Evolutionary conservation across 2,797 vertebrate genomes (phyloP), one percentile per base, ranked within the genome.

Genomic region (Molossus molossus): DNA sequence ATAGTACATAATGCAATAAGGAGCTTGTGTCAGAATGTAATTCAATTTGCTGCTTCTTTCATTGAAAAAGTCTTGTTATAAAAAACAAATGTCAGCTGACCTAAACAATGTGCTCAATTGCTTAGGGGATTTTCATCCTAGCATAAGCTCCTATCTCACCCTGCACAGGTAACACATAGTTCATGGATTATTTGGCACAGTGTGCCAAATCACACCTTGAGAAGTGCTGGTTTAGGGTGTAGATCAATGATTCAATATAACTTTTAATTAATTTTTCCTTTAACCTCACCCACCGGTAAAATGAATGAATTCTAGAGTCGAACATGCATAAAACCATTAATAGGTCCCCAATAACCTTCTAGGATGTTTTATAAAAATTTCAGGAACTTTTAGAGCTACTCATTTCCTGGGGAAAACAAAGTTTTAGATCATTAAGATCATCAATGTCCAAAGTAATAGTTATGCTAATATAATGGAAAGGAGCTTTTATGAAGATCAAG

Each of bases 261-360:
- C 1, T 27, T 84, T 6, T 55, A 12, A 20, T 76, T 90, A 87
- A 84, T 33, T 64, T 67, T 80, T 76, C 37, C 37, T 80, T 79
- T 93, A 88, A 25, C 29, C 3, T 90, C 17, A 45, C 9, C 21
- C 29, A 58, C 1, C 75, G 25, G 20, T 91, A 75, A 53, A 89
- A 67, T 72, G 53, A 65, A 72, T 60, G 12, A 1, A 70, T 89
- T 76, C 48, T 89, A 65, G 40, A 89, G 15, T 27, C 14, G 90
- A 85, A 72, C 2, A 14, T 20, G 29, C 18, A 83, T 84, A 83
- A 94, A 95, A 87, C 10, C 8, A 85, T 90, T 67, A 55, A n/a
- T 25, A 53, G 33, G 0, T 64, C 20, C 20, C 48, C 15, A 80
- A 60, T 45, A 64, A 27, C 1, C 6, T 64, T 72, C 33, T 60